Conservation (phyloP, 2,797 vertebrate species). For the Lutjanus argentimaculatus region DNA sequence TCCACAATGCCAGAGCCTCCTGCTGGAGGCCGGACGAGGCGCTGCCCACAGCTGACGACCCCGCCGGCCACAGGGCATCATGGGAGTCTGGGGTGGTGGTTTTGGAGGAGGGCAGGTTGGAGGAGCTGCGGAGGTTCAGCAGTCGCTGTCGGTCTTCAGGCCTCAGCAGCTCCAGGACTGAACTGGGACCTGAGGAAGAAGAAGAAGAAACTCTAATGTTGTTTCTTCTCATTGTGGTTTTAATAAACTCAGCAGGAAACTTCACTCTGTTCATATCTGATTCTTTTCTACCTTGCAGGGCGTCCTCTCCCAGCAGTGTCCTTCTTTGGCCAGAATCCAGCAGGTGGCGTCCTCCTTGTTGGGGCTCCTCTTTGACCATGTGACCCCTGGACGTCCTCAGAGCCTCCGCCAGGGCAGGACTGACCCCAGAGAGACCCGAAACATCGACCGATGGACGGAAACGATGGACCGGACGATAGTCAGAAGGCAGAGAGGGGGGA, state of each 20-base stretch:
- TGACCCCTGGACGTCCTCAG: constrained; percentile 88
- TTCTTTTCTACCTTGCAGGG: constrained; percentile 85
- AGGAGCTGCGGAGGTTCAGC: constrained; percentile 81
- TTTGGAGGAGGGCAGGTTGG: constrained; percentile 17
- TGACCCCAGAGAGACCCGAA: constrained; percentile 77
- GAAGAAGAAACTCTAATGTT: no score
- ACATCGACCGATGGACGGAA: constrained; percentile 85
- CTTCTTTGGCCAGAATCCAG: constrained; percentile 89
- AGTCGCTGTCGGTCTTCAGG: constrained; percentile 91
- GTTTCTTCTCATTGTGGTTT: no score
- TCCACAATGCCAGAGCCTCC: constrained; percentile 73
- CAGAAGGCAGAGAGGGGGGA: constrained; percentile 89
- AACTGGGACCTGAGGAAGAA: constrained; percentile 86
- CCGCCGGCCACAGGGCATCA: not conserved
- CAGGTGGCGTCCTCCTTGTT: constrained; percentile 86
- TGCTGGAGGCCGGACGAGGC: constrained; percentile 2
- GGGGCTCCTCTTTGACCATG: constrained; percentile 70
- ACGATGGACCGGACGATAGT: constrained; percentile 92
- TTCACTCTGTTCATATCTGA: not conserved
- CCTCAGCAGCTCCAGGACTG: constrained; percentile 92
- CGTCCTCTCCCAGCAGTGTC: constrained; percentile 88
- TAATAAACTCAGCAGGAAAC: no score
- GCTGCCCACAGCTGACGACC: not conserved
- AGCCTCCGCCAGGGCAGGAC: constrained; percentile 80
- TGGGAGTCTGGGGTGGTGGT: not conserved